Evolutionary conservation across 2,113 vertebrate genomes (phyloP).

Genomic region (Leucoraja erinaceus): DNA sequence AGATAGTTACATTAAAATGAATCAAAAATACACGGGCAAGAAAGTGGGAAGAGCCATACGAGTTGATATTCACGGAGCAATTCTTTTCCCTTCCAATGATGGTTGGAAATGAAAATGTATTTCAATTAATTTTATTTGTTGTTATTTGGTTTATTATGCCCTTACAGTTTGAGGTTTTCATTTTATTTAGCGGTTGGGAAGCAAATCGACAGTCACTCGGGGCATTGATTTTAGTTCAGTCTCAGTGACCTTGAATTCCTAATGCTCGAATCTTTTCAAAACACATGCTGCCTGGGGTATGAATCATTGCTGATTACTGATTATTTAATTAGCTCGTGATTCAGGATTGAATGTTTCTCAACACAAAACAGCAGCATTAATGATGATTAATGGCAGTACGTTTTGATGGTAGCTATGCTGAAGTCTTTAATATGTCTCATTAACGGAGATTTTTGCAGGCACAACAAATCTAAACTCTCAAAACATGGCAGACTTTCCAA

Average conservation of each 20-base stretch:
- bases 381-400: background rate
- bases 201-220: background rate
- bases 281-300: background rate
- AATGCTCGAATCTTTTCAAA: background rate
- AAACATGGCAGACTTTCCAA: background rate
- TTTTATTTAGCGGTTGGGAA: slow-evolving; percentile 6
- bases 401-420: background rate
- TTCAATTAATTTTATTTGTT: background rate
- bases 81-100: background rate
- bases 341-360: background rate
- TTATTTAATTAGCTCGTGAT: background rate
- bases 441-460: background rate
- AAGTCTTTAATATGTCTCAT: background rate
- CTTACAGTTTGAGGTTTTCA: background rate
- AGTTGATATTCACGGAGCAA: background rate
- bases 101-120: background rate
- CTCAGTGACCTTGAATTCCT: background rate
- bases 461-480: background rate
- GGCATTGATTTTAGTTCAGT: background rate
- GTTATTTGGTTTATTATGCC: background rate
- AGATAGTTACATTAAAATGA: background rate
- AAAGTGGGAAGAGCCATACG: background rate
- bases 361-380: background rate
- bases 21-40: background rate
- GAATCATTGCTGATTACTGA: background rate